These are phyloP conservation scores for Tetranychus urticae DNA, from an alignment of 1,140 invertebrate species.

Conservation along the genomic window DNA sequence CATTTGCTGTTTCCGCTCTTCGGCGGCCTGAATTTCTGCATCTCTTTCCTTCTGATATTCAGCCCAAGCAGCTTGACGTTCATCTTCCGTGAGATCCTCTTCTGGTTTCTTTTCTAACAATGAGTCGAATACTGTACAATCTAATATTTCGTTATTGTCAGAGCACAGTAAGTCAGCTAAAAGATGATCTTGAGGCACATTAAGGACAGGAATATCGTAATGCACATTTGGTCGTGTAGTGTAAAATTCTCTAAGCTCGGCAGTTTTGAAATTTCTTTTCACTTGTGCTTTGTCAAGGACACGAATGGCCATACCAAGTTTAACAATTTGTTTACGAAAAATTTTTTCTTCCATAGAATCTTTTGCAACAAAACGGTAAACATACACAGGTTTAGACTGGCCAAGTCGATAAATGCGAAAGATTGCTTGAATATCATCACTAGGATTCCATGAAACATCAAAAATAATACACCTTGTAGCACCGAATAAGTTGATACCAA, in stretches of 20 bases:
- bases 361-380: slow-evolving; percentile 87
- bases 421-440: slow-evolving; percentile 92
- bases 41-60: slow-evolving; percentile 57
- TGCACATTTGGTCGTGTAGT: slow-evolving; percentile 41
- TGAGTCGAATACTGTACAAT: slow-evolving; percentile 80
- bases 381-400: slow-evolving; percentile 75
- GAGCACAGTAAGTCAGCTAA: slow-evolving; percentile 56
- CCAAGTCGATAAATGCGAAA: slow-evolving; percentile 92
- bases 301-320: slow-evolving; percentile 50
- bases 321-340: slow-evolving; percentile 91
- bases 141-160: slow-evolving; percentile 40
- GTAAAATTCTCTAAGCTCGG: slow-evolving; percentile 71
- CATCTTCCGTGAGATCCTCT: slow-evolving; percentile 70
- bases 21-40: background rate
- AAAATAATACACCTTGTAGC: slow-evolving; percentile 92
- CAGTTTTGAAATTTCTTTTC: slow-evolving; percentile 68
- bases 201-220: slow-evolving; percentile 13
- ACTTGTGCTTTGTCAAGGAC: slow-evolving; percentile 97
- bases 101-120: slow-evolving; percentile 72
- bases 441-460: slow-evolving; percentile 99
- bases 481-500: slow-evolving; percentile 76
- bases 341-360: slow-evolving; percentile 27
- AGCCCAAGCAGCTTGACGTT: slow-evolving; percentile 74
- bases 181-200: slow-evolving; percentile 35
- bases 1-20: background rate